Percentiles rank a stretch among this genome's conserved stretches.
These are phyloP conservation scores for Astreopora myriophthalma DNA, from an alignment of 64 coral and sea anemone species.

Conservation along the genomic window DNA sequence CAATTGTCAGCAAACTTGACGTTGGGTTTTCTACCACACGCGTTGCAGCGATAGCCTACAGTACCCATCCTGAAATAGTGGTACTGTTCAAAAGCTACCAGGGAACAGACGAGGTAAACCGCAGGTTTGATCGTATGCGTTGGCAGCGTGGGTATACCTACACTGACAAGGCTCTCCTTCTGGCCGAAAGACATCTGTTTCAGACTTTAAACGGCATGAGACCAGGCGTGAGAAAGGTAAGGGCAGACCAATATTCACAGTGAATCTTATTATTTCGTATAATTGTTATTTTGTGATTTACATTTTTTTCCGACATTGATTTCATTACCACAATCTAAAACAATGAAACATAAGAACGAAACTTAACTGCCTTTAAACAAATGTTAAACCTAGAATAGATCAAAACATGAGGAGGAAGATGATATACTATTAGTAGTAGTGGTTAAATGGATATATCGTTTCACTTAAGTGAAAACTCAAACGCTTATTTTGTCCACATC, in stretches of 20 bases:
- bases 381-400: no score
- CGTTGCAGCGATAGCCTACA: constrained; percentile 48
- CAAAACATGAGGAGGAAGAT: no score
- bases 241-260: no score
- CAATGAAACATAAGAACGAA: no score
- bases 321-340: no score
- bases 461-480: no score
- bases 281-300: neutral
- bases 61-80: neutral
- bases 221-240: constrained; percentile 44
- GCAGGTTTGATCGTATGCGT: neutral
- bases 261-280: neutral
- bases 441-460: no score
- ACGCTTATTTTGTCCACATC: no score
- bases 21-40: constrained; percentile 22
- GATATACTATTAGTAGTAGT: no score
- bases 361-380: no score
- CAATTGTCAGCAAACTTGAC: neutral
- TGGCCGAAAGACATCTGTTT: constrained; percentile 44
- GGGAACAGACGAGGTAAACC: neutral
- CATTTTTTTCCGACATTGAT: neutral
- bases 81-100: constrained; percentile 9
- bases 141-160: constrained; percentile 28
- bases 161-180: constrained; percentile 23
- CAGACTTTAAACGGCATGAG: constrained; percentile 40